Conservation (phyloP, 2,113 vertebrate species). For the Circaetus cinerascens region DNA sequence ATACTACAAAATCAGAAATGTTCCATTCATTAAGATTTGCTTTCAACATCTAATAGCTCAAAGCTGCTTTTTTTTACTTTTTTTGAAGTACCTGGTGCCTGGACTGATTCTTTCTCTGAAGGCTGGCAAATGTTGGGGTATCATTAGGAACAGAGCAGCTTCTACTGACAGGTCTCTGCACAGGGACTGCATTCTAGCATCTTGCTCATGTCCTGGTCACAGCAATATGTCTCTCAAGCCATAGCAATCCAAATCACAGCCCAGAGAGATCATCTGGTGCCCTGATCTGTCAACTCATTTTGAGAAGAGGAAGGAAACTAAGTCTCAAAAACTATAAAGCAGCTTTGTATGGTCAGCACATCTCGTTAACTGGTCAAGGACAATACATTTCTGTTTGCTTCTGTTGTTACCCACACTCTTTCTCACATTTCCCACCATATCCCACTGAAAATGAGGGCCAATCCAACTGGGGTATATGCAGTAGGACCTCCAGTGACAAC, state of each 20-base stretch:
- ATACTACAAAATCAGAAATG: conserved; percentile 4
- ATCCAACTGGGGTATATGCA: neutral
- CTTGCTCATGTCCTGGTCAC: neutral
- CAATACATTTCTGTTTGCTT: neutral
- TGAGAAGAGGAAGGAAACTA: neutral
- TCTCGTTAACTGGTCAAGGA: neutral
- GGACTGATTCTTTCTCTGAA: neutral
- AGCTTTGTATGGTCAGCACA: neutral
- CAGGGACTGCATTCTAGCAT: neutral
- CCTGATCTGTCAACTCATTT: neutral
- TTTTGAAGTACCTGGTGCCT: neutral
- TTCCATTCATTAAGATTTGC: neutral
- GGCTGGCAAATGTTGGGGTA: neutral
- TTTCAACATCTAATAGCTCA: neutral
- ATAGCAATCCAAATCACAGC: neutral
- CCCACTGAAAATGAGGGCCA: neutral
- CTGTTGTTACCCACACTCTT: neutral
- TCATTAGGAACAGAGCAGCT: neutral
- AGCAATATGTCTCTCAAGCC: neutral
- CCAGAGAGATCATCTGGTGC: neutral
- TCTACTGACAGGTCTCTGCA: neutral
- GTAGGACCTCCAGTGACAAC: neutral
- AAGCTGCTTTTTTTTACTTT: neutral
- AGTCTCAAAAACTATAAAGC: neutral
- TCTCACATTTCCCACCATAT: neutral